A percentile compares a stretch with the other conserved stretches of the same genome.
phyloP scores from a whole-genome alignment of 2,797 vertebrate genomes.

The Mallotus villosus region DNA sequence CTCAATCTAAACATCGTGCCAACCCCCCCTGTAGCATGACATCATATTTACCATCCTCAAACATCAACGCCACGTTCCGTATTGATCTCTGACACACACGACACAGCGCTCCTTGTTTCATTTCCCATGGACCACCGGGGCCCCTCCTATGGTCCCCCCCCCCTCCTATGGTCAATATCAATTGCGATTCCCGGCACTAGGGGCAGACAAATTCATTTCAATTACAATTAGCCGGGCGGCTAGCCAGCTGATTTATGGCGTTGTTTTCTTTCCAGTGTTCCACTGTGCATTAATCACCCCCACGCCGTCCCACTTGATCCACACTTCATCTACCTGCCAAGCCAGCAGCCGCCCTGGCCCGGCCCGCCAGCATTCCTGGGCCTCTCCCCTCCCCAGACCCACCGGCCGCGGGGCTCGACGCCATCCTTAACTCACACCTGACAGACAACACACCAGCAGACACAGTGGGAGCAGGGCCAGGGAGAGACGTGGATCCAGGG shows the following conservation, averaged over 20 bases:
- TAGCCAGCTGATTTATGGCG: slow-evolving; percentile 72
- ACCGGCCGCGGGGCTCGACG: slow-evolving; percentile 47
- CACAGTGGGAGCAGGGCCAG: slow-evolving; percentile 18
- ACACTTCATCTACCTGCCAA: slow-evolving; percentile 77
- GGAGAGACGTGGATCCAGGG: slow-evolving; percentile 2
- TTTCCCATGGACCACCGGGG: slow-evolving; percentile 56
- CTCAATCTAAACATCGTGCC: slow-evolving; percentile 12
- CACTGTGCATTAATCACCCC: slow-evolving; percentile 71
- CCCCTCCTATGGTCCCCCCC: too few relatives aligned
- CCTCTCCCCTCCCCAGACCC: slow-evolving; percentile 5
- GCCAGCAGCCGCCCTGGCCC: slow-evolving; percentile 48
- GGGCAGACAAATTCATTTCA: slow-evolving; percentile 76
- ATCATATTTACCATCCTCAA: slow-evolving; percentile 42
- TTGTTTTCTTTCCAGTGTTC: slow-evolving; percentile 72
- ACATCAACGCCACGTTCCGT: slow-evolving; percentile 33
- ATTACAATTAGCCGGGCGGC: slow-evolving; percentile 77
- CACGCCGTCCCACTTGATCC: slow-evolving; percentile 62
- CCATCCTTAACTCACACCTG: slow-evolving; percentile 58
- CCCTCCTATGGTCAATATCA: slow-evolving; percentile 67
- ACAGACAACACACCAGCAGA: slow-evolving; percentile 3
- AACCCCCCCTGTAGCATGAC: slow-evolving; percentile 20
- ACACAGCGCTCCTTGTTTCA: slow-evolving; percentile 43
- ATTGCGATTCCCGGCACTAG: slow-evolving; percentile 63
- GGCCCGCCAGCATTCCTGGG: slow-evolving; percentile 58
- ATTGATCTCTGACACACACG: slow-evolving; percentile 56